Percentiles rank a stretch among this genome's conserved stretches.
phyloP scores from a whole-genome alignment of 1,140 invertebrate species.

The Thaumetopoea pityocampa region DNA sequence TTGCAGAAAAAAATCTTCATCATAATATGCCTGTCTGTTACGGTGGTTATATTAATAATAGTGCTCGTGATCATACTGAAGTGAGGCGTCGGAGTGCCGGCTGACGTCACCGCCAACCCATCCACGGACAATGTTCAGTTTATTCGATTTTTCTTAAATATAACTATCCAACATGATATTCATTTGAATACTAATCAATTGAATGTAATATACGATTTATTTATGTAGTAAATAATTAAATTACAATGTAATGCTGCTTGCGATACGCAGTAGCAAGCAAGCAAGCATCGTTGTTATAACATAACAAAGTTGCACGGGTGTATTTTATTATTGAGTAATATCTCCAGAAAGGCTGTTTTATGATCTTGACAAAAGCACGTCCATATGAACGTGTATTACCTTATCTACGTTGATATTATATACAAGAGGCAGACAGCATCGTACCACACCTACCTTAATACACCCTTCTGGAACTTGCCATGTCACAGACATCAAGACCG shows the following conservation, averaged over 20 bases:
- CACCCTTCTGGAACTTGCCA: too few relatives aligned
- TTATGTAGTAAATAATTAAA: slow-evolving; percentile 8
- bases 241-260: slow-evolving; percentile 23
- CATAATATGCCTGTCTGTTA: slow-evolving; percentile 86
- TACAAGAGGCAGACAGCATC: too few relatives aligned
- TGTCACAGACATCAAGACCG: too few relatives aligned
- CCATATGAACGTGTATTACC: background rate
- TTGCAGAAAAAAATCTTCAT: slow-evolving; percentile 92
- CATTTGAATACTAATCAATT: slow-evolving; percentile 24
- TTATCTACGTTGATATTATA: too few relatives aligned
- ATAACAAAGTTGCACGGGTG: slow-evolving; percentile 8
- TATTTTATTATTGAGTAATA: slow-evolving; percentile 2
- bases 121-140: slow-evolving; percentile 25
- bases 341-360: slow-evolving; percentile 13
- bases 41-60: slow-evolving; percentile 85
- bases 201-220: slow-evolving; percentile 7
- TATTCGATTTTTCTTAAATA: slow-evolving; percentile 19
- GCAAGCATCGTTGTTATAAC: slow-evolving; percentile 9
- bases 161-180: slow-evolving; percentile 30
- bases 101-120: slow-evolving; percentile 29
- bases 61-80: slow-evolving; percentile 76
- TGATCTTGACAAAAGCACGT: background rate
- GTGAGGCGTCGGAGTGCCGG: slow-evolving; percentile 29
- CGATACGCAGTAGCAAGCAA: slow-evolving; percentile 11
- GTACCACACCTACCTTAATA: too few relatives aligned